Base-by-base conservation (phyloP, 2,113 vertebrate genomes). In the Bothrops jararaca region DNA sequence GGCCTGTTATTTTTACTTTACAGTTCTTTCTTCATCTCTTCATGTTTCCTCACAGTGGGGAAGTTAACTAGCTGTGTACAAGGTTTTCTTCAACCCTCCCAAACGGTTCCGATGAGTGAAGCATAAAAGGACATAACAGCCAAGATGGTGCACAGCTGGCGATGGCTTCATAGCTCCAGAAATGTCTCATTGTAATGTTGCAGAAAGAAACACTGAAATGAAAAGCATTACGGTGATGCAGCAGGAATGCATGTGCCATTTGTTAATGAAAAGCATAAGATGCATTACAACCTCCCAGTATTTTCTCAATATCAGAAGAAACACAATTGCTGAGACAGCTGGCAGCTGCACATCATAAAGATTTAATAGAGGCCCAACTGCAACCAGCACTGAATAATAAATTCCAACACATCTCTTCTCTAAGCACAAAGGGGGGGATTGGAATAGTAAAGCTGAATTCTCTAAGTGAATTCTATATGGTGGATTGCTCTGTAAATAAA, bases 61-160 rank as follows among this genome's bases (percentile, higher is more conserved):
- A 48, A 86, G 89, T 93, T 92, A 92, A 92, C 85, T 89, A 52
- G 60, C 74, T 89, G 13, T n/a, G 60, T 80, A 80, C 34, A 85
- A 80, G 48, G 15, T 92, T 90, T n/a, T 53, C 29, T 90, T n/a
- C 80, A 42, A 26, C 12, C 13, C 45, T 90, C 56, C 22, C 89
- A 86, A 86, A 3, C 34, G 23, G 56, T 53, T 86, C n/a, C 29
- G 9, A 93, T 93, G 56, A 93, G 18, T 56, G 60, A 39, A 86
- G 80, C 85, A 69, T 42, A 54, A 90, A 93, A 86, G 15, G 23
- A 60, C 13, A 42, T 42, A 57, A 60, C 45, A 52, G 5, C 45
- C 34, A 34, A 86, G 29, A 86, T 60, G 80, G 80, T 20, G 34
- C 13, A 24, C 85, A 90, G 34, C 56, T 90, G 50, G 80, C 56